These are phyloP conservation scores for Microctonus hyperodae DNA, from an alignment of 2,888 invertebrate species.

Conservation along the genomic window DNA sequence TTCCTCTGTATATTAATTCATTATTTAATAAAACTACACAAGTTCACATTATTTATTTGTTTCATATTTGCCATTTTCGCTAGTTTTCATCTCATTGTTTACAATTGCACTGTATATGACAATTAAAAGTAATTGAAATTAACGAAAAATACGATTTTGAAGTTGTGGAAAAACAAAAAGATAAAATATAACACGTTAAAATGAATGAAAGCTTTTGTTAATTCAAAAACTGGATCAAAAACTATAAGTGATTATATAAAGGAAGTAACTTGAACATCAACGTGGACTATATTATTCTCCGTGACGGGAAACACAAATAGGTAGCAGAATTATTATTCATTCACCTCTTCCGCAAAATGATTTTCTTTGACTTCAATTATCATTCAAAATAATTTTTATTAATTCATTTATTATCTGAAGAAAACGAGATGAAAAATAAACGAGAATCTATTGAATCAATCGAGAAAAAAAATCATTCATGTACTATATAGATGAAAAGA, in stretches of 20 bases:
- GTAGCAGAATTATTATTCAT: too few relatives aligned
- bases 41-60: too few relatives aligned
- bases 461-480: neutral
- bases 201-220: conserved; percentile 39
- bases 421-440: neutral
- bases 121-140: conserved; percentile 34
- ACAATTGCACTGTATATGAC: conserved; percentile 35
- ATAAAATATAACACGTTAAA: conserved; percentile 36
- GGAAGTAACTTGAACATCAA: conserved; percentile 27
- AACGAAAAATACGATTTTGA: conserved; percentile 33
- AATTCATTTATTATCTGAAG: too few relatives aligned
- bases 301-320: too few relatives aligned
- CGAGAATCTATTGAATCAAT: neutral
- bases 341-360: too few relatives aligned
- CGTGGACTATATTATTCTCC: too few relatives aligned
- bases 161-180: conserved; percentile 37
- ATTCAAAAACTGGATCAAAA: conserved; percentile 40
- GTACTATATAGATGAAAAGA: neutral
- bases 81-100: conserved; percentile 38
- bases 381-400: too few relatives aligned
- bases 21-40: too few relatives aligned
- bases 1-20: too few relatives aligned
- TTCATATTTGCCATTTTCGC: conserved; percentile 42
- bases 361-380: too few relatives aligned
- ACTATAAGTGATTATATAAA: conserved; percentile 35